Percentiles rank a stretch among this genome's conserved stretches.
phyloP scores from a whole-genome alignment of 2,888 invertebrate species.

The Harpagoxenus sublaevis region DNA sequence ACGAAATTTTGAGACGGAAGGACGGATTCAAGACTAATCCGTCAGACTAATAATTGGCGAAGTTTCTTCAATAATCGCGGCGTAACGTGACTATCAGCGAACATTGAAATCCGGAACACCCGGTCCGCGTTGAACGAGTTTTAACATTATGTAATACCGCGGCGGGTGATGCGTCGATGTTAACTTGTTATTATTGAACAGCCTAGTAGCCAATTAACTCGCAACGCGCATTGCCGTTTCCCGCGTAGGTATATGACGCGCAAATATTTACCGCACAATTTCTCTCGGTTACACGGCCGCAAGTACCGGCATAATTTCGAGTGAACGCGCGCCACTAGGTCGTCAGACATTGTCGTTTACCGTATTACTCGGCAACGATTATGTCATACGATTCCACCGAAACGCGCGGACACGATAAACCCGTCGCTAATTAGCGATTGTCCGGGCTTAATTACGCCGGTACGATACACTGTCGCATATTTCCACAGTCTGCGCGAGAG shows the following conservation, averaged over 20 bases:
- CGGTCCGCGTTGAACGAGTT: not conserved
- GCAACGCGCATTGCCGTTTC: not conserved
- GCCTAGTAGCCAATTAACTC: conserved; percentile 35
- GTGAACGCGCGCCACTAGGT: conserved; percentile 22
- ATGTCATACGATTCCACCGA: not conserved
- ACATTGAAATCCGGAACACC: not conserved
- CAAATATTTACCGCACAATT: conserved; percentile 51
- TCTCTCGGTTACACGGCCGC: conserved; percentile 49
- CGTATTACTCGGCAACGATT: conserved; percentile 36
- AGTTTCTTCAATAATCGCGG: not conserved
- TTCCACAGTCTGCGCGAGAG: conserved; percentile 36
- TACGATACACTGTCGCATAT: conserved; percentile 31
- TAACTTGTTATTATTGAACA: conserved; percentile 42
- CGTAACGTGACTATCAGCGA: not conserved
- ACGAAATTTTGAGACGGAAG: not conserved
- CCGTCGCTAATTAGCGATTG: conserved; percentile 45
- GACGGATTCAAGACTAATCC: not conserved
- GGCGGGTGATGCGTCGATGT: not conserved
- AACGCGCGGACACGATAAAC: not conserved
- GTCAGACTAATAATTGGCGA: not conserved
- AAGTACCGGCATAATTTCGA: conserved; percentile 51
- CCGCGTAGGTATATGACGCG: not conserved
- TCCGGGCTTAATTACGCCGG: conserved; percentile 40
- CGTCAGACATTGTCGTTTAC: conserved; percentile 47
- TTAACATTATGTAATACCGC: not conserved